Conservation (phyloP, 2,888 invertebrate genomes). For the Nephrotoma appendiculata region DNA sequence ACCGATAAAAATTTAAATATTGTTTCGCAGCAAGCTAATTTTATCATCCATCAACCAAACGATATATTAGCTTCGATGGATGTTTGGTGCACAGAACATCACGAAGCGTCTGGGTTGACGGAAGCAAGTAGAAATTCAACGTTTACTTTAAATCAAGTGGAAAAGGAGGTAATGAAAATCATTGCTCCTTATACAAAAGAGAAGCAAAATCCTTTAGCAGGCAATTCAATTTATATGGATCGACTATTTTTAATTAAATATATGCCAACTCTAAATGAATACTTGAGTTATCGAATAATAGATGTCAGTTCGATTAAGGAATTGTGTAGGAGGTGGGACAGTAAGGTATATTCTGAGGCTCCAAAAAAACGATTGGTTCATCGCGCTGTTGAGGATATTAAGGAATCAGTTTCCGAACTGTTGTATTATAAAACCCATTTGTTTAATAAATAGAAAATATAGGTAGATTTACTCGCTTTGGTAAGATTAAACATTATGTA, state of each 20-base stretch:
- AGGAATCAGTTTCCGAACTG: conserved; percentile 72
- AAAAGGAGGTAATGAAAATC: conserved; percentile 55
- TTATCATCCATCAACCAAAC: conserved; percentile 66
- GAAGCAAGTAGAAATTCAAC: conserved; percentile 55
- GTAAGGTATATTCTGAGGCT: conserved; percentile 36
- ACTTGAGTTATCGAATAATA: conserved; percentile 83
- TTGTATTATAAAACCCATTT: conserved; percentile 50
- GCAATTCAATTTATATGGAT: conserved; percentile 81
- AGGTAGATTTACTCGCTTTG: too few relatives aligned
- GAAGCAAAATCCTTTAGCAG: conserved; percentile 62
- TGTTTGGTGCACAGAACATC: conserved; percentile 70
- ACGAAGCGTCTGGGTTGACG: conserved; percentile 69
- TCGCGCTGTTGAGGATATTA: conserved; percentile 68
- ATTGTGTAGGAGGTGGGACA: conserved; percentile 64
- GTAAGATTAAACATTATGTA: too few relatives aligned
- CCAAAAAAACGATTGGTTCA: conserved; percentile 54
- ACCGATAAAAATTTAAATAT: conserved; percentile 68
- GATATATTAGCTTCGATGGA: conserved; percentile 59
- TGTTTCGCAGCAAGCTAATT: conserved; percentile 56
- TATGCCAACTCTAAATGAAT: conserved; percentile 63
- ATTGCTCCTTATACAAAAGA: conserved; percentile 35
- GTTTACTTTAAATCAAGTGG: conserved; percentile 49
- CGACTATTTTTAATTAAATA: conserved; percentile 63
- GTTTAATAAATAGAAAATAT: not conserved
- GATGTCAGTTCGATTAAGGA: conserved; percentile 89